These are phyloP conservation scores for Motacilla tschutschensis DNA, from an alignment of 2,113 vertebrate species.

Conservation along the genomic window DNA sequence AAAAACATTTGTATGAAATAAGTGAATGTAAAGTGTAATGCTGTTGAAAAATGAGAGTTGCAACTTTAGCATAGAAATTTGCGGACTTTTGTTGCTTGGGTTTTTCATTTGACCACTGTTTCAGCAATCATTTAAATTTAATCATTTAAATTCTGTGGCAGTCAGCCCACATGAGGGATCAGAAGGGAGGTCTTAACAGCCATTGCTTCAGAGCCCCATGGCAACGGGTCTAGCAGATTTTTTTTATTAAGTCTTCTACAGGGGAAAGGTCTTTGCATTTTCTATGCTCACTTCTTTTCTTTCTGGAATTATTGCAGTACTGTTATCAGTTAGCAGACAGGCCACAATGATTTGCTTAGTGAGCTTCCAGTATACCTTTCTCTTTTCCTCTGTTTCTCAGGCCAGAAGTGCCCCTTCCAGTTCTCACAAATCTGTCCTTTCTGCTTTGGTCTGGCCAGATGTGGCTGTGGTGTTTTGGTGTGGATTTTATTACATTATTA, in stretches of 20 bases:
- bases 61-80: background rate
- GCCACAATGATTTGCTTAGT: accelerated
- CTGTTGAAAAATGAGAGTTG: background rate
- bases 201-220: background rate
- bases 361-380: background rate
- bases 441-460: background rate
- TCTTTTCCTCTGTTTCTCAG: background rate
- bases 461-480: background rate
- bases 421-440: background rate
- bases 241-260: background rate
- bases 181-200: background rate
- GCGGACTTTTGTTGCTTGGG: background rate
- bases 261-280: background rate
- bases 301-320: background rate
- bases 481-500: background rate
- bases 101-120: background rate
- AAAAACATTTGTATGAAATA: background rate
- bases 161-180: background rate
- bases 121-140: background rate
- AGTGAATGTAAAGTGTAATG: background rate
- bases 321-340: background rate
- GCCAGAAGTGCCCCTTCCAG: background rate
- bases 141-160: background rate
- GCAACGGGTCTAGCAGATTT: background rate
- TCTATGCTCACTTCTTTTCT: background rate